phyloP scores from a whole-genome alignment of 2,888 invertebrate species.

The Muscina levida region DNA sequence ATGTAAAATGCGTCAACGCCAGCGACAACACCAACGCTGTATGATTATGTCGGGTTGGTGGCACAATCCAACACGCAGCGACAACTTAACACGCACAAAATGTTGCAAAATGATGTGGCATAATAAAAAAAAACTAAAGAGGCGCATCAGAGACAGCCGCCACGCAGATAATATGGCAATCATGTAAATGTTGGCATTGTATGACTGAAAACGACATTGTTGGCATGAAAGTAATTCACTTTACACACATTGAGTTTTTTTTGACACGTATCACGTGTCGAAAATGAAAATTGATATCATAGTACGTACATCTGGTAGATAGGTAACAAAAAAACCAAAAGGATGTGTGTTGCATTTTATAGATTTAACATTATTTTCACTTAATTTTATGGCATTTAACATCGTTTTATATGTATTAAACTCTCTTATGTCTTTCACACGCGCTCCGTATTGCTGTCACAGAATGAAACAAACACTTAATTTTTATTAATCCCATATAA shows the following conservation, averaged over 20 bases:
- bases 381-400: slow-evolving; percentile 6
- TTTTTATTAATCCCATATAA: background rate
- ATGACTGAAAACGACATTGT: slow-evolving; percentile 33
- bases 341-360: background rate
- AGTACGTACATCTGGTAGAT: background rate
- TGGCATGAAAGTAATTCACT: slow-evolving; percentile 31
- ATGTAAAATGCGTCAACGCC: background rate
- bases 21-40: background rate
- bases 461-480: background rate
- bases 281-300: slow-evolving; percentile 12
- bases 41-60: background rate
- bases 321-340: background rate
- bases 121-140: background rate
- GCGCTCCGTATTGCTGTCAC: background rate
- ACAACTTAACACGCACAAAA: slow-evolving; percentile 47
- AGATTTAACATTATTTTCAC: background rate
- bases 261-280: background rate
- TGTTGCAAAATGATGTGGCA: slow-evolving; percentile 11
- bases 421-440: background rate
- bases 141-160: too few species aligned
- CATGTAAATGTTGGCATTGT: background rate
- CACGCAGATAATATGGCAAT: background rate
- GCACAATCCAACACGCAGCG: slow-evolving; percentile 3
- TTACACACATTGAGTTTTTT: background rate
- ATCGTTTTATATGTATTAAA: background rate